Evolutionary conservation across 2,888 invertebrate genomes (phyloP), one percentile per base, ranked within the genome.

Genomic region (Kuschelorhynchus macadamiae): DNA sequence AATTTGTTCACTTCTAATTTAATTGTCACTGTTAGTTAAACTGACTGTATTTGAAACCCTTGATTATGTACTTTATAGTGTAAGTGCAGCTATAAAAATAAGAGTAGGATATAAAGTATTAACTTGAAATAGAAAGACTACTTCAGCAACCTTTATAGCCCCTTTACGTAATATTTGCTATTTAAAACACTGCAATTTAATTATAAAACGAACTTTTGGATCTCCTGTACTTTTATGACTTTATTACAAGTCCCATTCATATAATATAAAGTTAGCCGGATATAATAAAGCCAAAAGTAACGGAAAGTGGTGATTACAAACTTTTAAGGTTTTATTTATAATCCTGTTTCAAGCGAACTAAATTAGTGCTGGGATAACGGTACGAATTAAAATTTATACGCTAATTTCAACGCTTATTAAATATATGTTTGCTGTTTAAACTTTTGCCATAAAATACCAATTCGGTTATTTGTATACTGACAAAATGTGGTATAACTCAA

Each of bases 311-410:
- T 39, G 21, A 39, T 52, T 52, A 52, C 20, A 52, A 52, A 52
- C 52, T 52, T 52, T 52, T 52, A 52, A 5, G 52, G 14, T 52
- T 52, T 52, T 52, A 52, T 52, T 39, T 36, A 52, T 20, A 20
- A 17, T 39, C 17, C 32, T 1, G 5, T 33, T 32, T 49, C 32
- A 30, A 49, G 32, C 49, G 16, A 14, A 52, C 52, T 18, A 50
- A 50, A 50, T 50, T 50, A 50, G 17, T 17, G 30, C 17, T 50
- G 11, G 50, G 16, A 50, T 33, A 50, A 33, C 2, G 32, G 17
- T 1, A 4, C 0, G 8, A 33, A n/a, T 17, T 50, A 33, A 33
- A 32, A 50, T 50, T 50, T 50, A 50, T 36, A 20, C n/a, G 2
- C 18, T 0, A 7, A 18, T 50, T 50, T 50, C 32, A 7, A 17